phyloP scores from a whole-genome alignment of 2,888 invertebrate species.

The Heliconius erato region DNA sequence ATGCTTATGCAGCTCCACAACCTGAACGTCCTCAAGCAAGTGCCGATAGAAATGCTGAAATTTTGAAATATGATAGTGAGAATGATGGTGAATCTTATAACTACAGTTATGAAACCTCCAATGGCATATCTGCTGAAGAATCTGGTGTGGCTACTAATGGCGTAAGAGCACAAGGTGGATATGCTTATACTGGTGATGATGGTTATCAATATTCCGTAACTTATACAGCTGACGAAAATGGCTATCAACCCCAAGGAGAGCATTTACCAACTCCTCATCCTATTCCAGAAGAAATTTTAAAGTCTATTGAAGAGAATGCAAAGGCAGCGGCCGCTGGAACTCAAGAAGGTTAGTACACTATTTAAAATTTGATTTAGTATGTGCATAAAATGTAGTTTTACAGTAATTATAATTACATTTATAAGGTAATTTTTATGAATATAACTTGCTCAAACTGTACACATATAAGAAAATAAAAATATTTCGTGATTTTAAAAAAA shows the following conservation, averaged over 20 bases:
- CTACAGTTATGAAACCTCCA: constrained; percentile 80
- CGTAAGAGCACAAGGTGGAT: constrained; percentile 78
- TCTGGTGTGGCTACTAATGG: constrained; percentile 79
- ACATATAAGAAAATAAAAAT: too few relatives aligned
- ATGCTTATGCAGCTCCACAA: constrained; percentile 44
- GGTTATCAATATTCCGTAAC: constrained; percentile 74
- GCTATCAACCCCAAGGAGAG: constrained; percentile 76
- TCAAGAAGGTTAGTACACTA: constrained; percentile 72
- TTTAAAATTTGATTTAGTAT: neutral
- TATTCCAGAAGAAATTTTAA: constrained; percentile 79
- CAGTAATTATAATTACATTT: too few relatives aligned
- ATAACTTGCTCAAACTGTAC: neutral
- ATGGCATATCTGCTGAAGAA: constrained; percentile 80
- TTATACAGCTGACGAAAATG: constrained; percentile 82
- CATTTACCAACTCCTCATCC: constrained; percentile 81
- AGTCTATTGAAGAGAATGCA: constrained; percentile 77
- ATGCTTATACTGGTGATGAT: constrained; percentile 78
- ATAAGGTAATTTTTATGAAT: neutral
- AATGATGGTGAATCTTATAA: constrained; percentile 77
- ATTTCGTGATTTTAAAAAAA: neutral
- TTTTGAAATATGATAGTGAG: constrained; percentile 72
- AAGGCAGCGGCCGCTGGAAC: constrained; percentile 79
- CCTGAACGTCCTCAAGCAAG: constrained; percentile 74
- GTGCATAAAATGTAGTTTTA: neutral
- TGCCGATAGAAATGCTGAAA: constrained; percentile 74